These are phyloP conservation scores for Takifugu rubripes DNA, from an alignment of 2,797 vertebrate species.

Conservation along the genomic window DNA sequence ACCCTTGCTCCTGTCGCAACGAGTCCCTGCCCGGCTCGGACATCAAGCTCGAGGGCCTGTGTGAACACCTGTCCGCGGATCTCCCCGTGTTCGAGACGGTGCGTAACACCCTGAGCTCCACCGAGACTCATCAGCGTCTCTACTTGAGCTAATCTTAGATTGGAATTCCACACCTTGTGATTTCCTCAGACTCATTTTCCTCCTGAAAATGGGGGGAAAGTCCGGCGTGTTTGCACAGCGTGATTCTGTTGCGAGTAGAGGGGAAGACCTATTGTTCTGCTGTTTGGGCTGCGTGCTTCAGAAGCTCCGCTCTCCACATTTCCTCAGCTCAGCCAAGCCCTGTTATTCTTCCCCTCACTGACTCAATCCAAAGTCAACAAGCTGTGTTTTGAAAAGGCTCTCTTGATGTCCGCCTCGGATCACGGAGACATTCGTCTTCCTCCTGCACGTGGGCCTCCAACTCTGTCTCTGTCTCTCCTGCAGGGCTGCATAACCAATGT, in stretches of 20 bases:
- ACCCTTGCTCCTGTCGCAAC: constrained; percentile 86
- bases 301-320: constrained; percentile 23
- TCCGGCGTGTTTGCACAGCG: constrained; percentile 31
- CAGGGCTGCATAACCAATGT: constrained; percentile 85
- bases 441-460: constrained; percentile 21
- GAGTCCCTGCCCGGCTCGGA: constrained; percentile 24
- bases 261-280: constrained; percentile 29
- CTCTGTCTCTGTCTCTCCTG: constrained; percentile 24
- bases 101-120: neutral
- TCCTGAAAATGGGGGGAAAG: constrained; percentile 22
- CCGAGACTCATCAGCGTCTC: no score
- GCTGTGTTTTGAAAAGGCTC: constrained; percentile 59
- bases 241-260: constrained; percentile 32
- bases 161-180: no score
- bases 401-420: constrained; percentile 53
- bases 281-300: constrained; percentile 47
- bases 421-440: constrained; percentile 38
- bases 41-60: constrained; percentile 65
- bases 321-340: constrained; percentile 31
- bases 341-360: constrained; percentile 53
- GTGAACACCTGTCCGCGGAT: constrained; percentile 23
- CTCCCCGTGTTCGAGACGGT: constrained; percentile 78
- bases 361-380: constrained; percentile 56
- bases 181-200: no score
- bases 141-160: no score